A percentile compares a stretch with the other conserved stretches of the same genome.
phyloP scores from a whole-genome alignment of 2,888 invertebrate species.

The Polydrusus tereticollis region DNA sequence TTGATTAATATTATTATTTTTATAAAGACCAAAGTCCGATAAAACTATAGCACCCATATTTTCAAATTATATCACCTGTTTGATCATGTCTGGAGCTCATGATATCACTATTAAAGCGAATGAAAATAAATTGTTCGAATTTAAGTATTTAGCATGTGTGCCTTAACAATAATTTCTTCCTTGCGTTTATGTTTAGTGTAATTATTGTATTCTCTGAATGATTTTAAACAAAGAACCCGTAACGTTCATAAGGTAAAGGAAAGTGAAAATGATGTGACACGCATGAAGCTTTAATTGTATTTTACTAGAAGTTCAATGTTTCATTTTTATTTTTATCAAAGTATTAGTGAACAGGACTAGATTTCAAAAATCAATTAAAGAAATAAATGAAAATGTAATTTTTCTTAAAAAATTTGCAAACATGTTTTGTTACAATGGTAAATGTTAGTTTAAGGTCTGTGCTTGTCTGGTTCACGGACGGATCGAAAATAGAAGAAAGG shows the following conservation, averaged over 20 bases:
- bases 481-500: too few relatives aligned
- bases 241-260: not conserved
- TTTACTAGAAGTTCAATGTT: too few relatives aligned
- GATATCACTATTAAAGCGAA: constrained; percentile 22
- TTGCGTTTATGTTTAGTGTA: not conserved
- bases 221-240: constrained; percentile 16
- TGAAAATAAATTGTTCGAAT: constrained; percentile 10
- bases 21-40: constrained; percentile 58
- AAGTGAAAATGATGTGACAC: constrained; percentile 10
- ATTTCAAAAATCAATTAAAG: not conserved
- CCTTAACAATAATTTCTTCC: constrained; percentile 8
- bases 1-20: constrained; percentile 40
- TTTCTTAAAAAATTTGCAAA: too few relatives aligned
- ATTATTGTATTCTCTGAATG: constrained; percentile 11
- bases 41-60: constrained; percentile 48
- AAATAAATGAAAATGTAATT: too few relatives aligned
- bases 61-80: constrained; percentile 14
- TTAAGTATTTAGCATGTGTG: constrained; percentile 6
- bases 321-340: not conserved
- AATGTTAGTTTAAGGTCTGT: too few relatives aligned
- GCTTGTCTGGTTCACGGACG: too few relatives aligned
- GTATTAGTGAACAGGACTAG: not conserved
- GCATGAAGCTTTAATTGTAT: not conserved
- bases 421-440: too few relatives aligned
- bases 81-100: not conserved